phyloP scores from a whole-genome alignment of 2,797 vertebrate genomes.

The Chelidonichthys spinosus region DNA sequence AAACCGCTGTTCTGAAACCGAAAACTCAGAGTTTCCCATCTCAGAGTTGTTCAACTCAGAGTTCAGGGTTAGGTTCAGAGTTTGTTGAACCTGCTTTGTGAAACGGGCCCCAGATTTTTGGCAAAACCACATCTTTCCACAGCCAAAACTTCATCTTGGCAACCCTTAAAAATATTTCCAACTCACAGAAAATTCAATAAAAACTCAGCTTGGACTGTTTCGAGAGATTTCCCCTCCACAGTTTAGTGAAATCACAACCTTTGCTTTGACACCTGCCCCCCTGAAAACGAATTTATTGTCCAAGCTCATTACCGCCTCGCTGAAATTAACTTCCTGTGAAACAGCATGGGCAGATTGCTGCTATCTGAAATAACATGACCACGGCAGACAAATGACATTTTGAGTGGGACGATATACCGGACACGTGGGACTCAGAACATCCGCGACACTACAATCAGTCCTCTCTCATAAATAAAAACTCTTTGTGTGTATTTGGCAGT shows the following conservation, averaged over 20 bases:
- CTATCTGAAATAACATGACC: conserved; percentile 46
- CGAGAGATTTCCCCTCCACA: conserved; percentile 7
- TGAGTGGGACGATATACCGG: conserved; percentile 5
- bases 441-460: not conserved
- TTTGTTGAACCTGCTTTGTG: conserved; percentile 40
- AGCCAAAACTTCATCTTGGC: conserved; percentile 48
- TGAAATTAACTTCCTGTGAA: conserved; percentile 47
- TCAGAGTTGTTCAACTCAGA: no score
- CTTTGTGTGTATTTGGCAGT: not conserved
- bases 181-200: conserved; percentile 18
- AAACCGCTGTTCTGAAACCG: no score
- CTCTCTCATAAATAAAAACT: not conserved
- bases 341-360: conserved; percentile 15
- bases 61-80: no score
- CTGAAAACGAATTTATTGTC: conserved; percentile 56
- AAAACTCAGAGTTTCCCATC: no score
- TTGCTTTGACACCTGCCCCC: conserved; percentile 24
- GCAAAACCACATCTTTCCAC: conserved; percentile 25
- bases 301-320: conserved; percentile 43
- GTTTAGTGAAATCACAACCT: conserved; percentile 10
- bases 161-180: conserved; percentile 29
- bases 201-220: conserved; percentile 6
- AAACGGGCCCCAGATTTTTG: not conserved
- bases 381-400: conserved; percentile 39
- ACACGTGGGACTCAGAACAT: conserved; percentile 11